Evolutionary conservation across 2,797 vertebrate genomes (phyloP).

Genomic region (Sciurus vulgaris): DNA sequence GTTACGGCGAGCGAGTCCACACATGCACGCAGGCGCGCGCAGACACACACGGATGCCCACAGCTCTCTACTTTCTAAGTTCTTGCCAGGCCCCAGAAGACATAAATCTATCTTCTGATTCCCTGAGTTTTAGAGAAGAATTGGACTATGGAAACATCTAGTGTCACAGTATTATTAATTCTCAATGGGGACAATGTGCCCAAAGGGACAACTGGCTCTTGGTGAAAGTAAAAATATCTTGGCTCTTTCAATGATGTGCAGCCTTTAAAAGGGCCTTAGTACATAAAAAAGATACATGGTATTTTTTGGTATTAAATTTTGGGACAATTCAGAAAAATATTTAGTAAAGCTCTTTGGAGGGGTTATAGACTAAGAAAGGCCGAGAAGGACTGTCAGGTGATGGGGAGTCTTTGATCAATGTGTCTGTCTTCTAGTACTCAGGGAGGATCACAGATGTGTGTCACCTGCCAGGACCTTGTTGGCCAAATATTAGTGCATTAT

Average conservation of each 20-base stretch:
- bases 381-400: background rate
- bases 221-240: background rate
- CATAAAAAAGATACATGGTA: background rate
- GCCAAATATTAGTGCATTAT: background rate
- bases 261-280: background rate
- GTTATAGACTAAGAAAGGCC: background rate
- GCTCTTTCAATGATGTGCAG: background rate
- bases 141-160: background rate
- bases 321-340: background rate
- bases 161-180: background rate
- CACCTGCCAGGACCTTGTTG: background rate
- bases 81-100: background rate
- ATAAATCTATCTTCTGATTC: background rate
- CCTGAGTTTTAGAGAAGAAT: background rate
- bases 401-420: background rate
- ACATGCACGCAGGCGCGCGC: background rate
- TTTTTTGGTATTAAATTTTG: background rate
- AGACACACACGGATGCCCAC: background rate
- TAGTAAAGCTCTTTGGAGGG: background rate
- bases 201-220: background rate
- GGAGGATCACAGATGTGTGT: background rate
- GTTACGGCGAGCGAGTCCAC: background rate
- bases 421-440: background rate
- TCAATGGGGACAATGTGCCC: background rate
- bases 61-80: conserved; percentile 5